These are phyloP conservation scores for Pandemis heparana DNA, from an alignment of 2,888 invertebrate species.

Conservation along the genomic window DNA sequence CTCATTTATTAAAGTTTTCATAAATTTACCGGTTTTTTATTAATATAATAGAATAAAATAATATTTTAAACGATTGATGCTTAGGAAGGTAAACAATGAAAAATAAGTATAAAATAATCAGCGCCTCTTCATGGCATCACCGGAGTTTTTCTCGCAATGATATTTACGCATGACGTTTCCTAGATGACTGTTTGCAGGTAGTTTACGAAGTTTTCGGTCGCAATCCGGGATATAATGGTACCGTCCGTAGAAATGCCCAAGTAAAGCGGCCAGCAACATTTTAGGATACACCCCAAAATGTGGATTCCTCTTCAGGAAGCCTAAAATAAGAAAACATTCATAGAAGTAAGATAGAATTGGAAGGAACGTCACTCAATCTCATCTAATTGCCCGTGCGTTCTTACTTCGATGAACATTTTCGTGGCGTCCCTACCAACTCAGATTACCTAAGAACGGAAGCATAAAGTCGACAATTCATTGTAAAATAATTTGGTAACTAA, in stretches of 20 bases:
- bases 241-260: constrained; percentile 91
- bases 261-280: constrained; percentile 85
- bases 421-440: constrained; percentile 59
- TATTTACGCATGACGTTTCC: constrained; percentile 88
- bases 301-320: constrained; percentile 81
- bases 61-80: not conserved
- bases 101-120: not conserved
- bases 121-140: constrained; percentile 46
- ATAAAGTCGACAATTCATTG: not conserved
- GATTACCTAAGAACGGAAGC: not conserved
- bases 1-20: not conserved
- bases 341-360: constrained; percentile 74
- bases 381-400: constrained; percentile 48
- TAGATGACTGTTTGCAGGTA: constrained; percentile 88
- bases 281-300: constrained; percentile 90
- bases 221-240: constrained; percentile 90
- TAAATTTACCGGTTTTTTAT: not conserved
- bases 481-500: not conserved
- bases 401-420: constrained; percentile 78
- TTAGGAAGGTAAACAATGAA: not conserved
- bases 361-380: constrained; percentile 60
- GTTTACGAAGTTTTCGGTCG: constrained; percentile 89
- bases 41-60: not conserved
- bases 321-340: constrained; percentile 82
- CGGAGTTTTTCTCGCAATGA: constrained; percentile 53